phyloP scores from a whole-genome alignment of 2,797 vertebrate genomes.

The Paedocypris micromegethes region DNA sequence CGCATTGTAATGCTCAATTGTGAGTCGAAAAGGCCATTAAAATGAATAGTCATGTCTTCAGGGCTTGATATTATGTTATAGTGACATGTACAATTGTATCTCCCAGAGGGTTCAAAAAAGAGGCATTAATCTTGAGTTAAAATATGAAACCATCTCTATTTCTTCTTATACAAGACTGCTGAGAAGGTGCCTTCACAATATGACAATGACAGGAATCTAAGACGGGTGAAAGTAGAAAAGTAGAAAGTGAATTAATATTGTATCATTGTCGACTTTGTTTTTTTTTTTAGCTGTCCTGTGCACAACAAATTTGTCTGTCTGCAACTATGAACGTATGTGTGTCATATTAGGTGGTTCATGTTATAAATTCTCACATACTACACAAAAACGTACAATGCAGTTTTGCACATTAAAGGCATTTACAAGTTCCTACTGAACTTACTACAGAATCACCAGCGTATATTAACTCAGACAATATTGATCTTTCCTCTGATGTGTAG shows the following conservation, averaged over 20 bases:
- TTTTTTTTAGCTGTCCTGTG: too few relatives aligned
- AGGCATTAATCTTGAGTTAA: slow-evolving; percentile 48
- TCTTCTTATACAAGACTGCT: slow-evolving; percentile 35
- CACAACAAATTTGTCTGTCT: too few relatives aligned
- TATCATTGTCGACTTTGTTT: too few relatives aligned
- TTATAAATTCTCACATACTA: background rate
- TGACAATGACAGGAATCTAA: slow-evolving; percentile 23
- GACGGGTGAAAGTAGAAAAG: too few relatives aligned
- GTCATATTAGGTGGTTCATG: too few relatives aligned
- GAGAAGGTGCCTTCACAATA: slow-evolving; percentile 43
- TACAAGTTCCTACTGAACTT: slow-evolving; percentile 27
- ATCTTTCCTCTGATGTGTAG: slow-evolving; percentile 65
- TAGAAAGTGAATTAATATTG: too few relatives aligned
- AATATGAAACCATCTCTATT: slow-evolving; percentile 47
- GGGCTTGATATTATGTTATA: slow-evolving; percentile 48
- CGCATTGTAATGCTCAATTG: slow-evolving; percentile 48
- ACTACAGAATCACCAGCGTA: slow-evolving; percentile 51
- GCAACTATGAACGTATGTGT: too few relatives aligned
- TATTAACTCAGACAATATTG: slow-evolving; percentile 57
- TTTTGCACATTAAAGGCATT: slow-evolving; percentile 19
- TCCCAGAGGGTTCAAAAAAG: slow-evolving; percentile 50
- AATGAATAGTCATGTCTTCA: slow-evolving; percentile 50
- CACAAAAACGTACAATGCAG: slow-evolving; percentile 1
- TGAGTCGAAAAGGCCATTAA: slow-evolving; percentile 47
- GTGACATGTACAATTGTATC: slow-evolving; percentile 50